phyloP scores from a whole-genome alignment of 2,888 invertebrate species.

The Tyria jacobaeae region DNA sequence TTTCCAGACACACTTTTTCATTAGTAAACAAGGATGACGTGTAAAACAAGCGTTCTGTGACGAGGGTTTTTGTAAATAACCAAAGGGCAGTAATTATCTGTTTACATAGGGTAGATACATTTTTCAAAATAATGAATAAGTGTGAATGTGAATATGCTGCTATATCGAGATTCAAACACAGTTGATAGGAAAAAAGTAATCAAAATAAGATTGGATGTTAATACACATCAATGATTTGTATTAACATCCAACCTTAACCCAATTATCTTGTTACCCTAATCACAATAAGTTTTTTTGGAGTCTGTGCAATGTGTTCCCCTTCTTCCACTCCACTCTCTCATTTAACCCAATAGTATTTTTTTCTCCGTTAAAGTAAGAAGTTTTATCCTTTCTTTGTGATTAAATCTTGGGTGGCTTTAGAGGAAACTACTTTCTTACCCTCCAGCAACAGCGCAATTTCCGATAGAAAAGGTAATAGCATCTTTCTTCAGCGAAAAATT shows the following conservation, averaged over 20 bases:
- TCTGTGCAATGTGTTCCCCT: no score
- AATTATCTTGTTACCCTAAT: no score
- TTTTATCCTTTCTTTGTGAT: not conserved
- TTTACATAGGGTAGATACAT: slow-evolving; percentile 59
- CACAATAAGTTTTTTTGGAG: no score
- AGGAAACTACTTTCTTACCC: not conserved
- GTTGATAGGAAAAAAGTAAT: no score
- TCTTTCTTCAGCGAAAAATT: not conserved
- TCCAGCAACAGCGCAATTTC: not conserved
- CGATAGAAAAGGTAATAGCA: not conserved
- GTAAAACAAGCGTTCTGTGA: slow-evolving; percentile 81
- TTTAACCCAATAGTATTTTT: not conserved
- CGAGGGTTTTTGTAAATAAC: slow-evolving; percentile 81
- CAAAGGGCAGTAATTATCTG: slow-evolving; percentile 78
- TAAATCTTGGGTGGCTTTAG: not conserved
- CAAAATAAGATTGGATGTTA: no score
- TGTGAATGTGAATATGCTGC: no score
- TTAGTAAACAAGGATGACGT: slow-evolving; percentile 84
- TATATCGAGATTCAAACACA: no score
- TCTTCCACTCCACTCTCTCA: no score
- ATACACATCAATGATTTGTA: no score
- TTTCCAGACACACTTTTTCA: slow-evolving; percentile 78
- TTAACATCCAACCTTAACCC: no score
- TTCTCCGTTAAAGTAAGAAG: not conserved
- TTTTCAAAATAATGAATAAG: slow-evolving; percentile 53